Percentiles rank a stretch among this genome's conserved stretches.
Evolutionary conservation across 1,140 invertebrate species (phyloP).

Genomic region (Tachypleus tridentatus): DNA sequence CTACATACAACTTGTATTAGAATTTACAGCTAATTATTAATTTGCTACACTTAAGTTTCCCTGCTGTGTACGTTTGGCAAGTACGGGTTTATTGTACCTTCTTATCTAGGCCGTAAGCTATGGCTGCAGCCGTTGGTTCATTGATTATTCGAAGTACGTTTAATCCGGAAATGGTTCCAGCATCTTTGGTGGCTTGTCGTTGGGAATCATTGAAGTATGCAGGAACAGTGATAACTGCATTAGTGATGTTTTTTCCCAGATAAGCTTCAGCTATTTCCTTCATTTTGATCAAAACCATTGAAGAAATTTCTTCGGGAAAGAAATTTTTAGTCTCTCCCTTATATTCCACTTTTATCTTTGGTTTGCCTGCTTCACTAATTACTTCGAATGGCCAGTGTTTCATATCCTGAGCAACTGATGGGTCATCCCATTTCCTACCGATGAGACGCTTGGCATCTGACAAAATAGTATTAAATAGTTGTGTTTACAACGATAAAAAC

Average conservation of each 20-base stretch:
- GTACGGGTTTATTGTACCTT: constrained; percentile 51
- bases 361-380: constrained; percentile 31
- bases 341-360: constrained; percentile 48
- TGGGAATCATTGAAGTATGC: constrained; percentile 84
- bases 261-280: constrained; percentile 69
- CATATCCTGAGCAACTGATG: constrained; percentile 49
- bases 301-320: constrained; percentile 81
- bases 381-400: constrained; percentile 47
- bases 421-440: constrained; percentile 60
- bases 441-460: constrained; percentile 60
- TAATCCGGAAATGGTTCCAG: constrained; percentile 88
- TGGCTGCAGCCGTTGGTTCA: constrained; percentile 85
- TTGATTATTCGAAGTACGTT: constrained; percentile 94
- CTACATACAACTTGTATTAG: not conserved
- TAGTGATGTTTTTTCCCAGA: constrained; percentile 33
- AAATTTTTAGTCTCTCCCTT: constrained; percentile 68
- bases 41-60: not conserved
- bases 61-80: not conserved
- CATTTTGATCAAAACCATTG: constrained; percentile 92
- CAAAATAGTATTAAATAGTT: too few relatives aligned
- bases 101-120: constrained; percentile 71
- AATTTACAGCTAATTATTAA: not conserved
- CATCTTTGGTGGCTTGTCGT: constrained; percentile 84
- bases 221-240: constrained; percentile 36
- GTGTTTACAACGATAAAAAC: too few relatives aligned